phyloP scores from a whole-genome alignment of 2,888 invertebrate genomes.

The Ligdia adustata region DNA sequence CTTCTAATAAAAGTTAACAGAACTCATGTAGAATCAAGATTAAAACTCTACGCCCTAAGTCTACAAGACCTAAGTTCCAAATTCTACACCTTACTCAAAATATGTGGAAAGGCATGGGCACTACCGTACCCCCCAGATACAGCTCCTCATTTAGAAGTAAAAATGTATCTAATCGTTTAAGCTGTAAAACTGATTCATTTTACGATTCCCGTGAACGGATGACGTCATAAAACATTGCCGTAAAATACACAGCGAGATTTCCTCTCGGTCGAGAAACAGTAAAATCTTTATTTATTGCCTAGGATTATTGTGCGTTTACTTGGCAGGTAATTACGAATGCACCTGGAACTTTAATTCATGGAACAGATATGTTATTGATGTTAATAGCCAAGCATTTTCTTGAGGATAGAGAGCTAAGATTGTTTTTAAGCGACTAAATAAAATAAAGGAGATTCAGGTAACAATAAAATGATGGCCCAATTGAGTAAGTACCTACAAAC shows the following conservation, averaged over 20 bases:
- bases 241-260: conserved; percentile 46
- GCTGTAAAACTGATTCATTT: conserved; percentile 51
- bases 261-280: conserved; percentile 30
- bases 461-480: no score
- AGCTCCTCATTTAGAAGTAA: conserved; percentile 6
- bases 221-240: conserved; percentile 47
- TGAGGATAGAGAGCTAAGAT: no score
- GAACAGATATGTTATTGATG: neutral
- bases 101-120: no score
- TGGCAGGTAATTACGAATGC: conserved; percentile 33
- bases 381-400: neutral
- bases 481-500: no score
- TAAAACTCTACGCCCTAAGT: no score
- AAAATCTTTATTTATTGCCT: conserved; percentile 37
- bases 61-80: no score
- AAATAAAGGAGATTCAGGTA: no score
- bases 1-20: no score
- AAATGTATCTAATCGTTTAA: conserved; percentile 16
- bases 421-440: no score
- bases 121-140: no score
- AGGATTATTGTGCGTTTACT: conserved; percentile 44
- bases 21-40: no score
- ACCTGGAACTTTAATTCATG: neutral
- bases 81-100: no score
- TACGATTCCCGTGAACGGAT: conserved; percentile 54